phyloP scores from a whole-genome alignment of 2,113 vertebrate genomes.

The Picathartes gymnocephalus region DNA sequence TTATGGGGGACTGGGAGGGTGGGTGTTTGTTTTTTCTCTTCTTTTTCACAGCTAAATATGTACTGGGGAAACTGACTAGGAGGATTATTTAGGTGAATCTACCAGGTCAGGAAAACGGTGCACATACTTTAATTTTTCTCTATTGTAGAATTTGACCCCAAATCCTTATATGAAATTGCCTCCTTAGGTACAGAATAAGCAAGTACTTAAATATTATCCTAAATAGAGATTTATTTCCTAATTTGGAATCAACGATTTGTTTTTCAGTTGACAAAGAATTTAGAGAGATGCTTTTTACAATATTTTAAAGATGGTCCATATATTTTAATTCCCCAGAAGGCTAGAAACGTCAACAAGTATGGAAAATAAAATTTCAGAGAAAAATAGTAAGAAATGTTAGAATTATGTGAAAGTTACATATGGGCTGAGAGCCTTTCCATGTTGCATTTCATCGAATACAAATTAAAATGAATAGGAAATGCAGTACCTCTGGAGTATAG shows the following conservation, averaged over 20 bases:
- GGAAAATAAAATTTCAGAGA: not conserved
- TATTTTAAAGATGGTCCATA: not conserved
- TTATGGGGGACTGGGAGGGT: rapidly evolving
- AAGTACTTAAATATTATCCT: not conserved
- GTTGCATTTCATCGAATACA: not conserved
- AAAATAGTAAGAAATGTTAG: conserved; percentile 7
- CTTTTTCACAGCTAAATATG: not conserved
- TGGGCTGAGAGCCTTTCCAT: not conserved
- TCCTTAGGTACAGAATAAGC: not conserved
- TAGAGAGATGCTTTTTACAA: not conserved
- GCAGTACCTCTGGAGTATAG: not conserved
- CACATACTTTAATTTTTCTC: not conserved
- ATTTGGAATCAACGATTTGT: not conserved
- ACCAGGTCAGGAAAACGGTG: not conserved
- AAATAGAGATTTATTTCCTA: not conserved
- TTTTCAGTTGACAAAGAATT: not conserved
- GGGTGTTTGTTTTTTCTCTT: not conserved
- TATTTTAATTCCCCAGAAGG: not conserved
- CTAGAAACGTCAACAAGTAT: not conserved
- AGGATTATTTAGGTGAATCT: not conserved
- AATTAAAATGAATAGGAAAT: conserved; percentile 29
- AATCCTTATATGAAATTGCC: not conserved
- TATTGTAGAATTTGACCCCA: not conserved
- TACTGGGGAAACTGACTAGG: not conserved
- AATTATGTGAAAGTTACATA: not conserved